A percentile compares a stretch with the other conserved stretches of the same genome.
These are phyloP conservation scores for Dinomys branickii DNA, from an alignment of 2,113 vertebrate species.

Conservation along the genomic window DNA sequence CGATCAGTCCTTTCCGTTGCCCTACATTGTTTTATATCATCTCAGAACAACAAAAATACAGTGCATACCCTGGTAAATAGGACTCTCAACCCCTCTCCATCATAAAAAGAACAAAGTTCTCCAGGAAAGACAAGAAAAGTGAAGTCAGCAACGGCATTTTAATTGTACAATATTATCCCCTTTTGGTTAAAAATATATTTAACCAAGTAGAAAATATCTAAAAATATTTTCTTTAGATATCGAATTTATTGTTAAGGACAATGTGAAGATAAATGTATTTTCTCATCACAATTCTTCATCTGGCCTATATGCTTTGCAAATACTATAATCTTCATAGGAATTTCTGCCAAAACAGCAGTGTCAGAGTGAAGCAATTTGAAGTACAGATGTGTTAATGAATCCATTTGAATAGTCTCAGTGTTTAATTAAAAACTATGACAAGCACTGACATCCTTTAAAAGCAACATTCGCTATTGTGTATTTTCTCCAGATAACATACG, in stretches of 20 bases:
- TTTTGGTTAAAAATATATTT: constrained; percentile 69
- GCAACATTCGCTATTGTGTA: constrained; percentile 73
- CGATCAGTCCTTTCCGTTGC: background rate
- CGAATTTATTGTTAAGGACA: constrained; percentile 75
- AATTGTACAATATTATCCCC: background rate
- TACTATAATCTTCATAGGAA: constrained; percentile 76
- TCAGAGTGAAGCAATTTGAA: constrained; percentile 84
- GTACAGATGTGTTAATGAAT: constrained; percentile 85
- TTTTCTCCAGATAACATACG: constrained; percentile 73
- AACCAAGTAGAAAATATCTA: too few relatives aligned
- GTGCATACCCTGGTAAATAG: background rate
- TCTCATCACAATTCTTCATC: constrained; percentile 80
- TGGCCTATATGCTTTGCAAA: constrained; percentile 77
- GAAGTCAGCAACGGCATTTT: constrained; percentile 40
- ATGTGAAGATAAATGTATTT: constrained; percentile 73
- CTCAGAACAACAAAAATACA: background rate
- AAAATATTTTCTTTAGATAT: constrained; percentile 73
- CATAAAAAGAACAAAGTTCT: constrained; percentile 30
- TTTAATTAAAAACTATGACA: constrained; percentile 86
- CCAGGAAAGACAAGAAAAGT: constrained; percentile 30
- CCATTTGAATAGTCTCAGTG: constrained; percentile 83
- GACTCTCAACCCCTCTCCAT: background rate
- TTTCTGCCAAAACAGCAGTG: constrained; percentile 84
- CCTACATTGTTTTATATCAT: constrained; percentile 4
- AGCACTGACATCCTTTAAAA: constrained; percentile 79